Conservation (phyloP, 2,888 invertebrate genomes). For the Prosapia bicincta region DNA sequence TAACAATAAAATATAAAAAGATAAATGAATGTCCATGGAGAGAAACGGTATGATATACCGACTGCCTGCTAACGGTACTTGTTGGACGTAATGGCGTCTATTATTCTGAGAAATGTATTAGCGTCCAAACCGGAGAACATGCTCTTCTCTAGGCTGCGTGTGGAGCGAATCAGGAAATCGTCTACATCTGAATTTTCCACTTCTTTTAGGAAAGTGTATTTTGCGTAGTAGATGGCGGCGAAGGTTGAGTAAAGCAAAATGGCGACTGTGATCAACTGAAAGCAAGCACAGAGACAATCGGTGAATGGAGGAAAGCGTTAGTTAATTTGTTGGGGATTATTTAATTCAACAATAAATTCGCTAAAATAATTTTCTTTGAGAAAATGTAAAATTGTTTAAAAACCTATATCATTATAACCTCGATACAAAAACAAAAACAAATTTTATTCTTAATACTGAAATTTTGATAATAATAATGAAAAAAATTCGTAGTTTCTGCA, state of each 20-base stretch:
- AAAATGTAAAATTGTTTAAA: too few relatives aligned
- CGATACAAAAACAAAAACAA: too few relatives aligned
- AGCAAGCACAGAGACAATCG: conserved; percentile 34
- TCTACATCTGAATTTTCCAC: conserved; percentile 72
- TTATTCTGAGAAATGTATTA: conserved; percentile 16
- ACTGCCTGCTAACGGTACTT: conserved; percentile 10
- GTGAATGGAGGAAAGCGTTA: conserved; percentile 4
- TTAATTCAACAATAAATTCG: too few relatives aligned
- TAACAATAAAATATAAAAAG: background rate
- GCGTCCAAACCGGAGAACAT: conserved; percentile 13
- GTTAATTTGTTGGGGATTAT: too few relatives aligned
- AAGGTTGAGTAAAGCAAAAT: conserved; percentile 79
- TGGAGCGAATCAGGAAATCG: conserved; percentile 49
- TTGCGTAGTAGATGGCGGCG: conserved; percentile 83
- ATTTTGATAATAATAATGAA: too few relatives aligned
- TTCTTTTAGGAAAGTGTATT: conserved; percentile 77
- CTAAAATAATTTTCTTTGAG: too few relatives aligned
- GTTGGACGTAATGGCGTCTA: conserved; percentile 11
- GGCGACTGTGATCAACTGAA: conserved; percentile 75
- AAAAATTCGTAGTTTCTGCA: too few relatives aligned
- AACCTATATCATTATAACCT: too few relatives aligned
- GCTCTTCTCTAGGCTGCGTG: background rate
- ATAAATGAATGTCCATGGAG: background rate
- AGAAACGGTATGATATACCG: too few relatives aligned
- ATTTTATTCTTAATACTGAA: too few relatives aligned